Evolutionary conservation across 1,140 invertebrate genomes (phyloP).

Genomic region (Teleogryllus occipitalis): DNA sequence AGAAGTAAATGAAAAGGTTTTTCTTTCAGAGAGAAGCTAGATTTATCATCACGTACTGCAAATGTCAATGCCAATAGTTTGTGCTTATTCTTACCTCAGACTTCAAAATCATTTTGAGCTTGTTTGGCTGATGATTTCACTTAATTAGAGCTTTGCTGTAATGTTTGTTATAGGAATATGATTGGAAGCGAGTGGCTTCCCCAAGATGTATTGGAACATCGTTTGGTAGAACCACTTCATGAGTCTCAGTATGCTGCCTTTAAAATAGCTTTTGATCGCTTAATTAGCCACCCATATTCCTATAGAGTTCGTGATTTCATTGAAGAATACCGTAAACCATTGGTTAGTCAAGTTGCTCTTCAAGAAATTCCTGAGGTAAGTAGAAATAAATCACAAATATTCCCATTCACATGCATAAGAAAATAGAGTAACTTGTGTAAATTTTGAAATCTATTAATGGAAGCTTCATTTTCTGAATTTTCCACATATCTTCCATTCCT

Average conservation of each 20-base stretch:
- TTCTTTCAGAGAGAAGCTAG: too few species aligned
- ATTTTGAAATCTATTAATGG: neutral
- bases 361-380: constrained; percentile 31
- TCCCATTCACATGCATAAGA: neutral
- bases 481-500: too few species aligned
- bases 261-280: constrained; percentile 56
- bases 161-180: too few species aligned
- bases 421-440: neutral
- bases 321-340: constrained; percentile 51
- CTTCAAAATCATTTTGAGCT: too few species aligned
- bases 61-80: too few species aligned
- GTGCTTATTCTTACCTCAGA: too few species aligned
- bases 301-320: constrained; percentile 60
- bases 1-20: too few species aligned
- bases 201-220: constrained; percentile 12
- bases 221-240: constrained; percentile 22
- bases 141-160: too few species aligned
- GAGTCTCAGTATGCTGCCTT: constrained; percentile 60
- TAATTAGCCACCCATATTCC: constrained; percentile 62
- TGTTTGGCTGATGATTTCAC: too few species aligned
- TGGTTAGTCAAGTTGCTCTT: constrained; percentile 40
- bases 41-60: too few species aligned
- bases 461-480: too few species aligned
- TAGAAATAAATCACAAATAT: neutral
- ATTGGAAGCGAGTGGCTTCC: neutral